These are phyloP conservation scores for Pachyseris speciosa DNA, from an alignment of 64 coral and sea anemone species.

Conservation along the genomic window DNA sequence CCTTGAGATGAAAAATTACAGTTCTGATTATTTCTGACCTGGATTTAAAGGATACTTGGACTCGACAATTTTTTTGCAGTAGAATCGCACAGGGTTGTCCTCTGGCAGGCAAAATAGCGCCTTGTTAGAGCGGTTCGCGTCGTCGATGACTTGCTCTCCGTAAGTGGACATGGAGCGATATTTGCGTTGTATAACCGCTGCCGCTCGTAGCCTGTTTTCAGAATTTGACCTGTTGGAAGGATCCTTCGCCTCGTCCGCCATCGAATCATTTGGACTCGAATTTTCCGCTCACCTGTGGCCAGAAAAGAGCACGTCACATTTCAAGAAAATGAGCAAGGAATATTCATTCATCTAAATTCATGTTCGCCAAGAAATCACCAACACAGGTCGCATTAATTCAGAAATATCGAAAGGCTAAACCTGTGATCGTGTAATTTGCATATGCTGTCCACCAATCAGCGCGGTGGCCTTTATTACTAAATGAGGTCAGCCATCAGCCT, in stretches of 20 bases:
- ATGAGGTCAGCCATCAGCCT: conserved; percentile 61
- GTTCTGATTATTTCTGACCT: background rate
- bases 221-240: conserved; percentile 30
- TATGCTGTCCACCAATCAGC: conserved; percentile 71
- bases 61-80: conserved; percentile 96
- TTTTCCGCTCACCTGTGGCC: conserved; percentile 20
- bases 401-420: conserved; percentile 21
- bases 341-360: conserved; percentile 48
- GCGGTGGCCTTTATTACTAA: conserved; percentile 51
- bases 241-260: conserved; percentile 80
- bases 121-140: conserved; percentile 76
- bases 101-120: conserved; percentile 85
- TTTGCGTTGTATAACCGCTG: conserved; percentile 81
- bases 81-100: conserved; percentile 72
- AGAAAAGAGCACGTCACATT: conserved; percentile 10
- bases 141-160: conserved; percentile 70
- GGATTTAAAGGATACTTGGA: conserved; percentile 92
- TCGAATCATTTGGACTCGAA: conserved; percentile 68
- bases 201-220: conserved; percentile 74
- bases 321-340: conserved; percentile 44
- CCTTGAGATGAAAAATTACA: conserved; percentile 1
- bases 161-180: conserved; percentile 83
- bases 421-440: conserved; percentile 70
- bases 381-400: conserved; percentile 35
- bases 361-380: conserved; percentile 34